Percentiles rank a stretch among this genome's conserved stretches.
phyloP scores from a whole-genome alignment of 2,797 vertebrate genomes.

The Sebastes diploproa region DNA sequence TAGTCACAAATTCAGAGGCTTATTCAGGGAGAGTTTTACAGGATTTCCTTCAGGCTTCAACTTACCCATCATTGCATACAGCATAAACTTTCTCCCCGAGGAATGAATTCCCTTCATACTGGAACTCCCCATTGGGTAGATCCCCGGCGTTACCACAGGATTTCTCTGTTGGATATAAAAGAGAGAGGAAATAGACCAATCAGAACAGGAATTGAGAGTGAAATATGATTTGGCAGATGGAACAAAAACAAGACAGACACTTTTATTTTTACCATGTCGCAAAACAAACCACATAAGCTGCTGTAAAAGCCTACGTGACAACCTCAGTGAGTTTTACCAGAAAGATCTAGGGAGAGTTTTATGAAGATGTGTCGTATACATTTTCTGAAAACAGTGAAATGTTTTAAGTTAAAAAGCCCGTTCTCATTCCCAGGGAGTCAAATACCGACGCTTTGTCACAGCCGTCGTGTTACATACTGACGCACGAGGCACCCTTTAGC shows the following conservation, averaged over 20 bases:
- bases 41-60: background rate
- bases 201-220: background rate
- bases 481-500: too few species aligned
- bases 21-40: background rate
- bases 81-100: slow-evolving; percentile 61
- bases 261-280: background rate
- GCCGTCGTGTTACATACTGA: too few species aligned
- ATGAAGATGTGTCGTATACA: background rate
- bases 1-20: background rate
- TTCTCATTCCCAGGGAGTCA: too few species aligned
- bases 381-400: background rate
- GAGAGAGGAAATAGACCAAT: background rate
- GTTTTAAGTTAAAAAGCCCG: too few species aligned
- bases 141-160: slow-evolving; percentile 69
- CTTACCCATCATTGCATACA: slow-evolving; percentile 73
- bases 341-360: background rate
- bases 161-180: slow-evolving; percentile 44
- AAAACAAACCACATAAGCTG: background rate
- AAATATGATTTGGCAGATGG: background rate
- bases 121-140: slow-evolving; percentile 59
- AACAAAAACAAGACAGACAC: background rate
- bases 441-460: too few species aligned
- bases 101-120: slow-evolving; percentile 36
- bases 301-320: background rate
- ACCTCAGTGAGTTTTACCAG: background rate